Base-by-base conservation (phyloP, 2,113 vertebrate species). In the Calyptomena viridis region DNA sequence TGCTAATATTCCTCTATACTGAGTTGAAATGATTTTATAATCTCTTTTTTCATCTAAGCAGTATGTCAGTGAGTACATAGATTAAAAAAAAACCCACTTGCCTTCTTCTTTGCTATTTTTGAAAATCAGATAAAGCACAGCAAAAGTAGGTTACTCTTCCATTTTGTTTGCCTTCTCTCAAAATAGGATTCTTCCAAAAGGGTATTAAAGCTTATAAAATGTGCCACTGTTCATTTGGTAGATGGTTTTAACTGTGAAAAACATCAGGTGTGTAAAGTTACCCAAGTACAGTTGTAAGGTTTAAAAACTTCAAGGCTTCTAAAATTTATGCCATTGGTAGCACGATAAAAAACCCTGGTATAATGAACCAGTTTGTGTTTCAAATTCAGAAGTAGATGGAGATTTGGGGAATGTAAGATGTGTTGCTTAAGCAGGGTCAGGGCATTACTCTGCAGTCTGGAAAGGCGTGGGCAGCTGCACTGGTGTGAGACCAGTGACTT, bases 201-300 rank as follows among this genome's bases (percentile, higher is more conserved):
- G 56, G 31, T 87, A 86, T 88, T 91, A 83, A 83, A 91, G 72
- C 88, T 95, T 94, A 91, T 62, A 95, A 96, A 96, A 94, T 21
- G 24, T 3, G 16, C 68, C 55, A 39, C 75, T 74, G 50, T 63
- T 95, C n/a, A 15, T 63, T 76, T 72, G 58, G 7, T n/a, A 52
- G 47, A 24, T 64, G 67, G 31, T 64, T 84, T 93, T 40, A 88
- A 44, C 52, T 67, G 82, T 78, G 82, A 91, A 93, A 95, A 96
- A 88, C 44, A 35, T 72, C 46, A 75, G 35, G 64, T 92, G 52
- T n/a, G 76, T 81, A 53, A 90, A 95, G 52, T 56, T 75, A 77
- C 44, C 55, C 14, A 63, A 63, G 35, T 46, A 52, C 56, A 81
- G n/a, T 49, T 81, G 8, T 23, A 56, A 85, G 30, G 8, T 77